Evolutionary conservation across 2,113 vertebrate species (phyloP), one percentile per base, ranked within the genome.

Genomic region (Daboia siamensis): DNA sequence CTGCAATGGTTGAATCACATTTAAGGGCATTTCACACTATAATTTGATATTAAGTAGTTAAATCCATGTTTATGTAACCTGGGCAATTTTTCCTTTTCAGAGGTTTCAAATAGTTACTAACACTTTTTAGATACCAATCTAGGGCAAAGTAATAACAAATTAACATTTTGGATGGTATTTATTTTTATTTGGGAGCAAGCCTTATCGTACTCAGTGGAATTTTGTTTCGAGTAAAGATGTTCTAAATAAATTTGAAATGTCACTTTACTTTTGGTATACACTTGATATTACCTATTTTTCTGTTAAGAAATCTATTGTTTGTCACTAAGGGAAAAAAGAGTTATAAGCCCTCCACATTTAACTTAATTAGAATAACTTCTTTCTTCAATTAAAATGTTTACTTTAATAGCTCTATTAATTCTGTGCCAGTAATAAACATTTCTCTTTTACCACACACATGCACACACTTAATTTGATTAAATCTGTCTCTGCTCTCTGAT

Each of bases 281-380:
- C 11, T 74, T 90, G 44, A 87, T 84, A 21, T 39, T 85, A 8
- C 23, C 39, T 91, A 55, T 93, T 93, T 89, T 52, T 46, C 90
- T 91, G 64, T 91, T 85, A 86, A 61, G 46, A 56, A 12, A 85
- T 89, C 55, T 24, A 55, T 64, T 33, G 17, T 89, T 93, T 17
- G n/a, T 89, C 69, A 56, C 26, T 91, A 33, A 52, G 33, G 48
- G 54, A 54, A 11, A 56, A 89, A 91, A 93, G 54, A 86, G 57
- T 55, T 88, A 86, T 89, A 91, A 86, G 85, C 74, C n/a, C 26
- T 61, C 91, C 90, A 91, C 46, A 89, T 64, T 86, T 93, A 93
- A 89, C 91, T 91, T 91, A 91, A 93, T 89, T 91, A 91, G 87
- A 86, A 51, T 89, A 91, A 89, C 17, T 56, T 88, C 86, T 91